Evolutionary conservation across 1,140 invertebrate species (phyloP).

Genomic region (Pogonomyrmex barbatus): DNA sequence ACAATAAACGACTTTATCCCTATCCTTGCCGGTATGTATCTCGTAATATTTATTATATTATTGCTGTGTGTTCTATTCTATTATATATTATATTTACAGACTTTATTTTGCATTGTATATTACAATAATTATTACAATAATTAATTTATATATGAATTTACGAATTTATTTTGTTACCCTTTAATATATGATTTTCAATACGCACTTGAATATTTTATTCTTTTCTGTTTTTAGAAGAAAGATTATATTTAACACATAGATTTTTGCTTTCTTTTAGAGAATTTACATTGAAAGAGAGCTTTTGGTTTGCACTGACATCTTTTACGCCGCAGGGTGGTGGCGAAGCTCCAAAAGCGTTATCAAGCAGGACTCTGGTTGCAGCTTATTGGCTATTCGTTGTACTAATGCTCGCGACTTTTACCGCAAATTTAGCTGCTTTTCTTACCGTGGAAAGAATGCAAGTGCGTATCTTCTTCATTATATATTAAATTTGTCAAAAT

Average conservation of each 20-base stretch:
- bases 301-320: conserved; percentile 97
- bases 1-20: conserved; percentile 93
- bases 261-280: conserved; percentile 86
- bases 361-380: conserved; percentile 93
- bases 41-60: background rate
- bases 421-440: conserved; percentile 98
- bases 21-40: conserved; percentile 91
- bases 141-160: background rate
- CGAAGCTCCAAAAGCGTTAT: conserved; percentile 94
- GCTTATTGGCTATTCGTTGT: conserved; percentile 98
- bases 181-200: conserved; percentile 7
- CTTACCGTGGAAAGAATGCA: conserved; percentile 98
- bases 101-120: background rate
- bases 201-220: background rate
- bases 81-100: background rate
- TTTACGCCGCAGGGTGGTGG: conserved; percentile 96
- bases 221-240: background rate
- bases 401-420: conserved; percentile 97
- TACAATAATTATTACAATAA: background rate
- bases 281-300: conserved; percentile 95
- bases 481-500: background rate
- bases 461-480: conserved; percentile 83
- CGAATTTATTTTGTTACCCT: background rate
- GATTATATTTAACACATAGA: background rate
- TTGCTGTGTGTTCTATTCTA: background rate